Evolutionary conservation across 2,113 vertebrate genomes (phyloP), one percentile per base, ranked within the genome.

Genomic region (Brienomyrus brachyistius): DNA sequence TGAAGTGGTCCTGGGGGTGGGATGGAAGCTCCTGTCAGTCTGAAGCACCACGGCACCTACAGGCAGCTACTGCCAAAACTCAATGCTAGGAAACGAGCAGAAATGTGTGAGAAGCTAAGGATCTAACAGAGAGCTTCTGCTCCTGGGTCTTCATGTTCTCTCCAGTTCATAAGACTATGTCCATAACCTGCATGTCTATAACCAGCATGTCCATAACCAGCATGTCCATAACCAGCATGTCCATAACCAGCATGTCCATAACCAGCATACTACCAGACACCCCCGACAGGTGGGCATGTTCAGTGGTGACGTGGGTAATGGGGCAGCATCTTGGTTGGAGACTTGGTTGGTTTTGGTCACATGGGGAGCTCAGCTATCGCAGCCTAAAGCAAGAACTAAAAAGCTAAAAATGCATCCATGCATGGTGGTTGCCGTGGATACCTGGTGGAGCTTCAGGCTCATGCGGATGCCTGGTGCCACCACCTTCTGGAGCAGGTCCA

Each of bases 361-460:
- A n/a, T 13, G 66, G 11, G 66, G 27, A 74, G 11, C 27, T 27
- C 66, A 4, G n/a, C 66, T 74, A 31, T 35, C 5, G 27, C n/a
- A 74, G 10, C 66, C 66, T 15, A 74, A 35, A 35, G 66, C 66
- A 74, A 11, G 9, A 35, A n/a, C 62, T 19, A 15, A 70, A 35
- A 5, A 27, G 11, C 11, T 11, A 15, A 74, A 35, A 35, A 27
- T n/a, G 27, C 10, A 74, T 74, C n/a, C 66, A 74, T 80, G 35
- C 19, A n/a, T 84, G 45, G 45, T 47, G 43, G 45, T 43, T 48
- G 19, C n/a, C 62, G 1, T 84, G 90, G 1, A 83, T 94, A 98
- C 98, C 97, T 99, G 98, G 91, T 99, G 98, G 40, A 99, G 95
- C 91, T 99, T 99, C 92, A 99, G 95, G 88, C 98, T 98, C 98